These are phyloP conservation scores for Archocentrus centrarchus DNA, from an alignment of 2,113 vertebrate species.

Conservation along the genomic window DNA sequence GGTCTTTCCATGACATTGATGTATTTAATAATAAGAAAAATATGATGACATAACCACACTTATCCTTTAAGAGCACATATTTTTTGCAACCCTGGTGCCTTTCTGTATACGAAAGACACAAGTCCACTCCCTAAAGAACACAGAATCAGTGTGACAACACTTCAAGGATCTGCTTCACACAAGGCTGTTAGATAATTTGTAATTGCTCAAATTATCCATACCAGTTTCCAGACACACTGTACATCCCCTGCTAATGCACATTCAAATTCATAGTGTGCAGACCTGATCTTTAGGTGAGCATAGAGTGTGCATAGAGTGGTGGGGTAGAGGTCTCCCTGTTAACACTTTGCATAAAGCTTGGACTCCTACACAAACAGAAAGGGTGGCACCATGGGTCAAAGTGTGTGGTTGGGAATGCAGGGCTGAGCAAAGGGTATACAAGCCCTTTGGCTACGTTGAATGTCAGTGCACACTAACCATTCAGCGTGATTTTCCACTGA, in stretches of 20 bases:
- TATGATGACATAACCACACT: background rate
- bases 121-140: background rate
- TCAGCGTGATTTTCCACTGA: conserved; percentile 55
- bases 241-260: conserved; percentile 19
- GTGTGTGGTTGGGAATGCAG: conserved; percentile 26
- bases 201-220: conserved; percentile 58
- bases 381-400: conserved; percentile 46
- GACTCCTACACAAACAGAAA: conserved; percentile 43
- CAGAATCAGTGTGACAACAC: background rate
- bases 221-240: conserved; percentile 35
- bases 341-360: conserved; percentile 59
- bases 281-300: conserved; percentile 23
- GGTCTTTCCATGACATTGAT: conserved; percentile 15
- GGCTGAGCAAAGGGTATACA: conserved; percentile 56
- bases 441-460: conserved; percentile 70
- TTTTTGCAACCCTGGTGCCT: conserved; percentile 8
- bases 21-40: background rate
- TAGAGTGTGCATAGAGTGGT: background rate
- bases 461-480: conserved; percentile 68
- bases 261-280: conserved; percentile 21
- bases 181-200: conserved; percentile 55
- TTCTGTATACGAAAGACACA: conserved; percentile 12
- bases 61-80: conserved; percentile 19
- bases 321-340: background rate
- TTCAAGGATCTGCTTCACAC: conserved; percentile 29